These are phyloP conservation scores for Pomatostomus ruficeps DNA, from an alignment of 2,113 vertebrate genomes.

Conservation along the genomic window DNA sequence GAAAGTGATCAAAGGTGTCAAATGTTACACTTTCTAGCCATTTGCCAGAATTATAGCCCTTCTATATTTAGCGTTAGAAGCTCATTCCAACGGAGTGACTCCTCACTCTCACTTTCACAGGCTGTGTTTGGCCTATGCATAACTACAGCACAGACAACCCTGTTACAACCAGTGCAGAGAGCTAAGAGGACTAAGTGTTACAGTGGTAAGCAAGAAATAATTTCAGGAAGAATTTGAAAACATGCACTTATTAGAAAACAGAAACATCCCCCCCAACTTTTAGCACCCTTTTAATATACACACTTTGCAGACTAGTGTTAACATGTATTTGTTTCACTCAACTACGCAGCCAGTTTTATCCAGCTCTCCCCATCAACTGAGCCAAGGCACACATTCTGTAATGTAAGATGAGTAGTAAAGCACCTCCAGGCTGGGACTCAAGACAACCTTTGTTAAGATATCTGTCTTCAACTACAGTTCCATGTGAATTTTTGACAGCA, in stretches of 20 bases:
- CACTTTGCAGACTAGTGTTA: not conserved
- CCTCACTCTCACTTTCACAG: not conserved
- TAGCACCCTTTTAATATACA: not conserved
- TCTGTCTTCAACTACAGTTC: not conserved
- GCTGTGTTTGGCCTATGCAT: not conserved
- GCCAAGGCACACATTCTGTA: not conserved
- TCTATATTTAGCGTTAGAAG: not conserved
- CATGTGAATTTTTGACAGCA: not conserved
- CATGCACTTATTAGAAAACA: not conserved
- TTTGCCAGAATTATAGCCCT: not conserved
- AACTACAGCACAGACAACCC: not conserved
- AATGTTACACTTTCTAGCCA: not conserved
- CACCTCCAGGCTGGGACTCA: not conserved
- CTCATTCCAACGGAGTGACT: not conserved
- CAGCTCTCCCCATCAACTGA: not conserved
- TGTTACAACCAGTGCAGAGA: not conserved
- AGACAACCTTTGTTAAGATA: not conserved
- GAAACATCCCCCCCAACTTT: not conserved
- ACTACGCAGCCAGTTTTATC: not conserved
- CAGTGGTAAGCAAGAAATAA: not conserved
- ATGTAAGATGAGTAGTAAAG: not conserved
- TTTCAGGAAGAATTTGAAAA: not conserved
- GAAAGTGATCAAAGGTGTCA: not conserved
- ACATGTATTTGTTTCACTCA: not conserved
- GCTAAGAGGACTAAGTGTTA: not conserved